A percentile compares a stretch with the other conserved stretches of the same genome.
These are phyloP conservation scores for Philopotamus ludificatus DNA, from an alignment of 1,140 invertebrate genomes.

Conservation along the genomic window DNA sequence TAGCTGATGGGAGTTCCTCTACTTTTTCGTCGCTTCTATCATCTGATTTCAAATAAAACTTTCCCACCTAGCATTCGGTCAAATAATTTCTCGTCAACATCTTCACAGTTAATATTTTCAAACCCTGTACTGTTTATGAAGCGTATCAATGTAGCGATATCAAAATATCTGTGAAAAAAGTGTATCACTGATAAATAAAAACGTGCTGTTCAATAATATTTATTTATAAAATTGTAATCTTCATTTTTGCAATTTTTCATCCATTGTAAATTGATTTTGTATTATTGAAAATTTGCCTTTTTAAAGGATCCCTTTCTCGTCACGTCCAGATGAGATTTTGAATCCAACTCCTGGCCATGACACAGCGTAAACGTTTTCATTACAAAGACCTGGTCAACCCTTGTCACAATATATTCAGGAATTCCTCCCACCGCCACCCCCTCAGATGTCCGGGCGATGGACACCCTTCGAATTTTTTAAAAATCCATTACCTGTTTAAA, in stretches of 20 bases:
- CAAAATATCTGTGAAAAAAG: no score
- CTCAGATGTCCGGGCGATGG: not conserved
- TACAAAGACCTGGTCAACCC: slow-evolving; percentile 18
- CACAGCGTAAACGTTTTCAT: not conserved
- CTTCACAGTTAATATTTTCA: no score
- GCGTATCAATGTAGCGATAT: no score
- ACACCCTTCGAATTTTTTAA: not conserved
- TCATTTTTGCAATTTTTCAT: not conserved
- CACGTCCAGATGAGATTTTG: not conserved
- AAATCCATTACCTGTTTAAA: slow-evolving; percentile 8
- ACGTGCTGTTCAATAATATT: no score
- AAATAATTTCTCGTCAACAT: no score
- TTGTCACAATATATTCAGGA: slow-evolving; percentile 7
- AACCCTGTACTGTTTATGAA: no score
- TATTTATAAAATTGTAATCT: no score
- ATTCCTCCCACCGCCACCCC: not conserved
- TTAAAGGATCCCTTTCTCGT: not conserved
- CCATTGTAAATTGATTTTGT: not conserved
- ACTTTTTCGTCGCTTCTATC: no score
- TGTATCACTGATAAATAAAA: no score
- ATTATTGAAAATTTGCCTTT: not conserved
- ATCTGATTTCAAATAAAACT: no score
- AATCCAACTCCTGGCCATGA: slow-evolving; percentile 5
- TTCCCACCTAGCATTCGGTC: no score
- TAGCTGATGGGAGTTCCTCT: no score